Evolutionary conservation across 2,113 vertebrate genomes (phyloP), one percentile per base, ranked within the genome.

Genomic region (Gallinago jamesoni): DNA sequence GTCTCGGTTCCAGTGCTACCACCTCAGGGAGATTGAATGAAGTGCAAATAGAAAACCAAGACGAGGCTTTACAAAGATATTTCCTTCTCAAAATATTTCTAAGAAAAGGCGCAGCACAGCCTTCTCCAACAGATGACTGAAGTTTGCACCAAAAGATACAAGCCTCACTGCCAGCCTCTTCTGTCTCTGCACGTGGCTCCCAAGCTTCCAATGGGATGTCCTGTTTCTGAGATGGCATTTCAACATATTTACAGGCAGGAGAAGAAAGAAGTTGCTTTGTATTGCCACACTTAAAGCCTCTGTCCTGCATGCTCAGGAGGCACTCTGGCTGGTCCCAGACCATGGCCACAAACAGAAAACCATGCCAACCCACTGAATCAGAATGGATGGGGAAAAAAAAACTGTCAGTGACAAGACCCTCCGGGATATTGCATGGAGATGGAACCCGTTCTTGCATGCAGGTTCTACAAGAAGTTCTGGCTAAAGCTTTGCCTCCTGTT

Each of bases 261-360:
- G 21, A 94, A 79, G 35, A 79, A 70, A 84, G 47, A 43, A 90
- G 52, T 24, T 3, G 1, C 9, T 41, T 57, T 22, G 24, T 22
- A 48, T 14, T 59, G 35, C 7, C 17, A 76, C 22, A 37, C 30
- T 52, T 30, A 18, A 0, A 89, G 17, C 0, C 3, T 56, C 5
- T 63, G 47, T 59, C 76, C 69, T 67, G 56, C 41, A 78, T 74
- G 89, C 43, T 23, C 1, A 2, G 30, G 68, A 86, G 52, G 47
- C 33, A 13, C 23, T 80, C 50, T 5, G 60, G 57, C 53, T 73
- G 81, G 20, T 37, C 55, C 45, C 67, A 74, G 67, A 27, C 17
- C 17, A 27, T 1, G 39, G 66, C 53, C 91, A 72, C 28, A 22
- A 47, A n/a, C 0, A 84, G 35, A n/a, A 84, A 89, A 35, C 22